A percentile compares a stretch with the other conserved stretches of the same genome.
phyloP scores from a whole-genome alignment of 1,140 invertebrate species.

The Cotesia vestalis region DNA sequence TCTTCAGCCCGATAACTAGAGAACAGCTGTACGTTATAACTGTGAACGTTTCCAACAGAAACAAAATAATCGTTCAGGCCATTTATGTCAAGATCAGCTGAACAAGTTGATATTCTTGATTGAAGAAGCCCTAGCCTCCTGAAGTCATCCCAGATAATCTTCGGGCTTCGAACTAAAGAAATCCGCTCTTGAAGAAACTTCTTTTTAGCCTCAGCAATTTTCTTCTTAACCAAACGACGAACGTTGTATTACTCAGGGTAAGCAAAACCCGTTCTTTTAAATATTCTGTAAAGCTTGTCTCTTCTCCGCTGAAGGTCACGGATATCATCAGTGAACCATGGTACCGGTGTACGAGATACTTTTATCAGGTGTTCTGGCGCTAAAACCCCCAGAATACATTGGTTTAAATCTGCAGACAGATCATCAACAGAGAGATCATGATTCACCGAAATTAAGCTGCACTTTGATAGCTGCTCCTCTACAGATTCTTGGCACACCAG shows the following conservation, averaged over 20 bases:
- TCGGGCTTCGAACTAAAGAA: not conserved
- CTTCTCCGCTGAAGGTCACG: not conserved
- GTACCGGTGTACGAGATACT: not conserved
- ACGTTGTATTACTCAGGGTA: not conserved
- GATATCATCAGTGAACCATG: not conserved
- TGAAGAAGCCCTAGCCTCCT: not conserved
- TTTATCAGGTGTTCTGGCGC: not conserved
- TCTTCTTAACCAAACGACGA: not conserved
- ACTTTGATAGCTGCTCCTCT: not conserved
- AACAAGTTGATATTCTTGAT: not conserved
- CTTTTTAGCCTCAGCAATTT: not conserved
- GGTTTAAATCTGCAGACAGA: not conserved
- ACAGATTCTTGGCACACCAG: not conserved
- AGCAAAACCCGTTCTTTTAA: not conserved
- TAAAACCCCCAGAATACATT: not conserved
- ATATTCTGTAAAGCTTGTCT: not conserved
- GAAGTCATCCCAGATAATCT: conserved; percentile 12
- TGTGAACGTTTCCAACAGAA: not conserved
- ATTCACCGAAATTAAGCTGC: not conserved
- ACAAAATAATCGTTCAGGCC: conserved; percentile 15
- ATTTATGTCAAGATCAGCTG: not conserved
- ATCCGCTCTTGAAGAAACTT: not conserved
- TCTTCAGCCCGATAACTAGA: not conserved
- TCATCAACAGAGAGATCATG: not conserved
- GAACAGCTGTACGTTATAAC: not conserved